Percentiles rank a stretch among this genome's conserved stretches.
These are phyloP conservation scores for Ylistrum balloti DNA, from an alignment of 1,140 invertebrate genomes.

Conservation along the genomic window DNA sequence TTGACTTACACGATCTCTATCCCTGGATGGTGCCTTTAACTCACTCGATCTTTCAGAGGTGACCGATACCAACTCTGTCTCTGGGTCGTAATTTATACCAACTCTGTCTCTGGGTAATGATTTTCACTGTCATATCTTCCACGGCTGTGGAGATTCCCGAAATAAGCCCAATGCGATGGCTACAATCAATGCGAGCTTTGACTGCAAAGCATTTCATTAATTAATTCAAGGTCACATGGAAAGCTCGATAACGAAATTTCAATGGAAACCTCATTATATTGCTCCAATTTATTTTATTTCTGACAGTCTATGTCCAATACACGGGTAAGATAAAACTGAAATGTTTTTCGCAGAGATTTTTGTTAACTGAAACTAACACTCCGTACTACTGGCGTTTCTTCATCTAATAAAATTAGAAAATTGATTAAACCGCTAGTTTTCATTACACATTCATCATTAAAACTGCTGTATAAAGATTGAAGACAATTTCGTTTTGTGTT, in stretches of 20 bases:
- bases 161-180: neutral
- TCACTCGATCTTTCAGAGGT: too few species aligned
- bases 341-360: neutral
- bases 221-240: neutral
- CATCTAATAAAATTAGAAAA: neutral
- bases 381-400: neutral
- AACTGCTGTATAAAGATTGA: neutral
- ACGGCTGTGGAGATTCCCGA: neutral
- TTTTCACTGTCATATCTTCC: neutral
- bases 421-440: neutral
- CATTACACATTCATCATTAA: neutral
- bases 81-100: too few species aligned
- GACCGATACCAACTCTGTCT: too few species aligned
- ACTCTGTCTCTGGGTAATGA: neutral
- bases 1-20: too few species aligned
- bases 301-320: neutral
- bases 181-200: constrained; percentile 19
- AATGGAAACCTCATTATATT: neutral
- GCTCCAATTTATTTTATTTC: constrained; percentile 20
- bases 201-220: neutral
- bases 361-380: neutral
- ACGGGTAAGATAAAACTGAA: neutral
- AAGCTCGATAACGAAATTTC: neutral
- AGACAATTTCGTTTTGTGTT: neutral
- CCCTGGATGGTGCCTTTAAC: too few species aligned